These are phyloP conservation scores for Anguilla japonica DNA, from an alignment of 2,113 vertebrate genomes.

Conservation along the genomic window DNA sequence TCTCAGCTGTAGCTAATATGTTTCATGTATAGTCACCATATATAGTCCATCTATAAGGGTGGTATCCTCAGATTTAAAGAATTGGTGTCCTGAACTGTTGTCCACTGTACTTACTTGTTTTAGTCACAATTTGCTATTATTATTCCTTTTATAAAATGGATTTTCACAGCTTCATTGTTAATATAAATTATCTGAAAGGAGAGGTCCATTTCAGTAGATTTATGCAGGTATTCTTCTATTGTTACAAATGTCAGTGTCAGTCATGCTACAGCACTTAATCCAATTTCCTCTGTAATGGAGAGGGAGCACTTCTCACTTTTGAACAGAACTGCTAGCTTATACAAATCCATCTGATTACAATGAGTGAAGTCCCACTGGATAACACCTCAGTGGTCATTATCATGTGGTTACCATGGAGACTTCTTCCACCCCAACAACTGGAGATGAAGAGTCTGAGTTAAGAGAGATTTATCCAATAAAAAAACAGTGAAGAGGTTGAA, in stretches of 20 bases:
- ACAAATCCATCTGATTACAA: slow-evolving; percentile 3
- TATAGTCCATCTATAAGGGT: background rate
- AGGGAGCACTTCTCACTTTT: background rate
- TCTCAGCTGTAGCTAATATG: background rate
- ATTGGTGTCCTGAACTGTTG: background rate
- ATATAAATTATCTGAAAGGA: background rate
- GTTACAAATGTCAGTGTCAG: background rate
- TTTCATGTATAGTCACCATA: background rate
- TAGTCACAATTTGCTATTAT: background rate
- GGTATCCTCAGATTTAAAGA: background rate
- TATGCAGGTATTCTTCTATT: background rate
- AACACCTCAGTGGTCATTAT: slow-evolving; percentile 4
- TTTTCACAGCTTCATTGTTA: background rate
- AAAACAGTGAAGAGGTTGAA: too few relatives aligned
- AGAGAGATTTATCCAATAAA: background rate
- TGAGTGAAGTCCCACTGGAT: background rate
- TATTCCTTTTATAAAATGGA: background rate
- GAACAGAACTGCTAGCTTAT: background rate
- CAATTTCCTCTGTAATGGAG: background rate
- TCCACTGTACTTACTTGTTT: background rate
- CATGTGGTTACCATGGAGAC: slow-evolving; percentile 7
- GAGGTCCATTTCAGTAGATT: background rate
- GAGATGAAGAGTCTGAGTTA: background rate
- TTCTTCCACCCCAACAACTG: background rate
- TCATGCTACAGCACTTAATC: background rate